These are phyloP conservation scores for Epicauta chinensis DNA, from an alignment of 1,140 invertebrate genomes.

Conservation along the genomic window DNA sequence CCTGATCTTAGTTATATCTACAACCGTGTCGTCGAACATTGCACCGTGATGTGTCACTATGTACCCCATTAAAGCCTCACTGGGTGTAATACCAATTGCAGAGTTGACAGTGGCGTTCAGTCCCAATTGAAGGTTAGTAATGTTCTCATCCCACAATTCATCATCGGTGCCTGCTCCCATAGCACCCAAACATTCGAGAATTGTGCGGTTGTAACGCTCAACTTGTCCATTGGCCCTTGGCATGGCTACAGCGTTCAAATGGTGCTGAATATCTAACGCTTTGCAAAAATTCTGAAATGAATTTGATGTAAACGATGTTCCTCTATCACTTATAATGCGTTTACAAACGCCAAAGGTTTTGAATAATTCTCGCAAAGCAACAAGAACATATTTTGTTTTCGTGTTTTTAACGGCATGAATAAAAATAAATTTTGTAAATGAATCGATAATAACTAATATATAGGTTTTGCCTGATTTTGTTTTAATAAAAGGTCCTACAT, in stretches of 20 bases:
- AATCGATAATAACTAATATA: slow-evolving; percentile 29
- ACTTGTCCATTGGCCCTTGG: slow-evolving; percentile 18
- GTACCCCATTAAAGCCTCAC: too few species aligned
- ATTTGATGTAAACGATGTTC: background rate
- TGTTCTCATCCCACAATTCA: too few species aligned
- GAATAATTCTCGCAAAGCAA: background rate
- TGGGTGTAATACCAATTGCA: too few species aligned
- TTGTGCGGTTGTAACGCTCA: slow-evolving; percentile 17
- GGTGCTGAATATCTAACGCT: background rate
- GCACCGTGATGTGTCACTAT: too few species aligned
- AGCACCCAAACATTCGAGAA: too few species aligned
- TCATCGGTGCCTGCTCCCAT: too few species aligned
- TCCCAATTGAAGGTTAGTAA: too few species aligned
- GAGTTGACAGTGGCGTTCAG: too few species aligned
- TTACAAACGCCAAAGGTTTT: slow-evolving; percentile 37
- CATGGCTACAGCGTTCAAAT: background rate
- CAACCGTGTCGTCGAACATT: too few species aligned
- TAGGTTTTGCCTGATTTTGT: slow-evolving; percentile 15
- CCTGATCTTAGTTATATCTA: too few species aligned
- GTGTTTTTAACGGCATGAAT: slow-evolving; percentile 24
- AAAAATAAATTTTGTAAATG: slow-evolving; percentile 30
- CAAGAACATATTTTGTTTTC: slow-evolving; percentile 3
- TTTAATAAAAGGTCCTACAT: slow-evolving; percentile 29
- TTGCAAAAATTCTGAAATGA: background rate
- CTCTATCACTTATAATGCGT: slow-evolving; percentile 34